Evolutionary conservation across 2,113 vertebrate species (phyloP), one percentile per base, ranked within the genome.

Genomic region (Chroicocephalus ridibundus): DNA sequence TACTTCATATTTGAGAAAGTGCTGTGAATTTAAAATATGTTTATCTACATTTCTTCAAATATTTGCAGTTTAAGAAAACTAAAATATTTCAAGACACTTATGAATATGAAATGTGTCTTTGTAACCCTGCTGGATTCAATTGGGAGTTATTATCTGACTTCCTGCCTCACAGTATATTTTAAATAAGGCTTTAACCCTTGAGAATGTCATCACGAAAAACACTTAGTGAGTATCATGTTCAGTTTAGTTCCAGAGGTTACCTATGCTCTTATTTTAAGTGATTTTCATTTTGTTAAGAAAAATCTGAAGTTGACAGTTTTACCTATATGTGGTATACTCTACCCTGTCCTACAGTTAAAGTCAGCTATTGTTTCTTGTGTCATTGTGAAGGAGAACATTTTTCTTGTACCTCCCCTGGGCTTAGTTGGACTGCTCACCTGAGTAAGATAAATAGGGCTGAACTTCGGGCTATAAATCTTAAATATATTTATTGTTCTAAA

Each of bases 1-100:
- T 90, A 46, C 90, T 97, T 92, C 79, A 52, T 92, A 42, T 96
- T 94, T 85, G 86, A 93, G 91, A 88, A 96, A 90, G 94, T 89
- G 92, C 92, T 97, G 87, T 92, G 94, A 97, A 97, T 97, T 97
- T 96, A 91, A 93, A 97, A 86, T 94, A 80, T 93, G 88, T 98
- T 98, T 97, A 86, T 96, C 88, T 97, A 85, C 83, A 92, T 94
- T 93, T 83, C 92, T 94, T 94, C 75, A 94, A 96, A 95, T 96
- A 85, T 97, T 97, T 97, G 72, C 57, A 32, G 58, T 97, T 97
- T 77, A 86, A 92, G 93, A 95, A 92, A 88, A 95, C 60, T 88
- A 91, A 88, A 97, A 90, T 89, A 94, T 94, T 97, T 95, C 86
- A 91, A 89, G 72, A 94, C 82, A 64, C 55, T 96, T 88, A 36